Percentiles rank a stretch among this genome's conserved stretches.
Conservation (phyloP, 2,888 invertebrate genomes). For the Caenorhabditis sp. region DNA sequence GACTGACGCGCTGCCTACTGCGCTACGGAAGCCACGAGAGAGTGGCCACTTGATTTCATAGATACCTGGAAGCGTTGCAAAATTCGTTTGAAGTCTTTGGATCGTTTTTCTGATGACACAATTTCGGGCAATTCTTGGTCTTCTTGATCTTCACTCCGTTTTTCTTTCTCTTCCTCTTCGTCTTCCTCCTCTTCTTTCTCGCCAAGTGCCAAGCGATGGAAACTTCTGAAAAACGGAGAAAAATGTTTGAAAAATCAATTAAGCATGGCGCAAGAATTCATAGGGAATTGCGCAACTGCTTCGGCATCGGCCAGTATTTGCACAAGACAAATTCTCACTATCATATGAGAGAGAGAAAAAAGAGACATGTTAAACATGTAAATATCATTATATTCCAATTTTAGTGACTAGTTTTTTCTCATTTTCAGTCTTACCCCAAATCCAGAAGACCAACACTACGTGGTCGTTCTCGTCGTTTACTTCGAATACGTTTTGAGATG, state of each 20-base stretch:
- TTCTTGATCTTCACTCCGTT: not conserved
- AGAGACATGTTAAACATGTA: not conserved
- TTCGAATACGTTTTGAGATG: conserved; percentile 51
- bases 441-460: conserved; percentile 47
- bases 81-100: conserved; percentile 56
- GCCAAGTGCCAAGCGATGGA: not conserved
- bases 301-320: not conserved
- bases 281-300: conserved; percentile 1
- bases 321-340: not conserved
- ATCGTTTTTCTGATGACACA: conserved; percentile 43
- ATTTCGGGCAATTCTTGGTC: not conserved
- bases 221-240: not conserved
- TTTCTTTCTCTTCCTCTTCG: no score
- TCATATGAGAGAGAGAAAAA: not conserved
- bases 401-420: not conserved
- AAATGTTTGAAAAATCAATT: not conserved
- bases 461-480: conserved; percentile 49
- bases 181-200: no score
- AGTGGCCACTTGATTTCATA: not conserved
- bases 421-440: conserved; percentile 21
- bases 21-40: conserved; percentile 69
- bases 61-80: conserved; percentile 58
- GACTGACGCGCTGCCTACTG: conserved; percentile 89
- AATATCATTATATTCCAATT: conserved; percentile 5
- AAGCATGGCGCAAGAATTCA: not conserved